phyloP scores from a whole-genome alignment of 2,888 invertebrate genomes.

The Catocala fraxini region DNA sequence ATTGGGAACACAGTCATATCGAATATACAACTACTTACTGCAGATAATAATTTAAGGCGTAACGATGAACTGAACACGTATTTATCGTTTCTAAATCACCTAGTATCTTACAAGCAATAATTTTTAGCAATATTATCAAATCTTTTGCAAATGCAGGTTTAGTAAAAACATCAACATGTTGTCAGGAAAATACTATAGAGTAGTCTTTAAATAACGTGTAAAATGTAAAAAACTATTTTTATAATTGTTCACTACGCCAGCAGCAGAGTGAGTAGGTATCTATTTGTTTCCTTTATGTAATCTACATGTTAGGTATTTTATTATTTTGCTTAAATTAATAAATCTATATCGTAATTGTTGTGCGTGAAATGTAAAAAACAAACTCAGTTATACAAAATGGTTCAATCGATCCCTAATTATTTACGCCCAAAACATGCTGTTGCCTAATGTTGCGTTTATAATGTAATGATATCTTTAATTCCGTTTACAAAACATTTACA shows the following conservation, averaged over 20 bases:
- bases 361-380: too few relatives aligned
- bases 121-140: not conserved
- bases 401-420: constrained; percentile 13
- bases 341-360: too few relatives aligned
- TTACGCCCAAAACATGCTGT: constrained; percentile 18
- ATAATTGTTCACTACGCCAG: too few relatives aligned
- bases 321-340: too few relatives aligned
- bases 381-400: not conserved
- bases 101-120: constrained; percentile 2
- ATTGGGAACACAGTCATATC: not conserved
- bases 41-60: constrained; percentile 4
- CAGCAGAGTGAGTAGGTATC: too few relatives aligned
- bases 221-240: too few relatives aligned
- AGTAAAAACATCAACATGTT: too few relatives aligned
- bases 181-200: too few relatives aligned
- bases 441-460: constrained; percentile 28
- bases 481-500: constrained; percentile 29
- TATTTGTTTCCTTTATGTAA: too few relatives aligned
- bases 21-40: constrained; percentile 6
- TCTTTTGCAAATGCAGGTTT: not conserved
- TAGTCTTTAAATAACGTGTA: too few relatives aligned
- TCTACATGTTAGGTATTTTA: too few relatives aligned
- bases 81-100: constrained; percentile 6
- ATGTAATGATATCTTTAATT: constrained; percentile 35
- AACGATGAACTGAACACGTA: constrained; percentile 3